phyloP scores from a whole-genome alignment of 2,888 invertebrate genomes.

The Onchidella celtica region DNA sequence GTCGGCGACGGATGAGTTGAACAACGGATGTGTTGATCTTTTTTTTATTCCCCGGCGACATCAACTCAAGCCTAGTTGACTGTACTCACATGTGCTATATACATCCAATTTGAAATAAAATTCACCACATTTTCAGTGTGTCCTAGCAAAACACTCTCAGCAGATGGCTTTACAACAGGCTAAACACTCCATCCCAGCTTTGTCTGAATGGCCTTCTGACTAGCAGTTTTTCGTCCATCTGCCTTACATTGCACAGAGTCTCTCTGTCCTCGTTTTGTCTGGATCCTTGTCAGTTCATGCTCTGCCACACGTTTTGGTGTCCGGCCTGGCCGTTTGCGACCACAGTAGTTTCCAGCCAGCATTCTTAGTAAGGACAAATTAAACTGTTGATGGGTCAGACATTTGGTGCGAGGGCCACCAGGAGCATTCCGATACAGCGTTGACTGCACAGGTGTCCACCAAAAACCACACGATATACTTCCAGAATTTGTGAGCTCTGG shows the following conservation, averaged over 20 bases:
- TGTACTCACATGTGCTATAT: neutral
- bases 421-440: constrained; percentile 14
- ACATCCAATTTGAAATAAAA: neutral
- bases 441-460: neutral
- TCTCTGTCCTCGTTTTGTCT: neutral
- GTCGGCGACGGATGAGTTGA: too few species aligned
- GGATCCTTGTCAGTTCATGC: constrained; percentile 13
- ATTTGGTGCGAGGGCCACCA: constrained; percentile 1
- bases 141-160: neutral
- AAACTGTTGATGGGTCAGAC: constrained; percentile 24
- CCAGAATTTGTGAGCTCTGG: constrained; percentile 18
- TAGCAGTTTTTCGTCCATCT: neutral
- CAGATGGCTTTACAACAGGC: neutral
- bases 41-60: too few species aligned
- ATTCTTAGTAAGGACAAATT: neutral
- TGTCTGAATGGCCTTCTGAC: neutral
- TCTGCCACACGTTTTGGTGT: neutral
- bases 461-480: constrained; percentile 23
- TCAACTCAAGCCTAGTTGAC: too few species aligned
- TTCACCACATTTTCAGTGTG: neutral
- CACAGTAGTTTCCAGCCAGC: neutral
- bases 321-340: neutral
- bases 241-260: constrained; percentile 13
- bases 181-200: neutral
- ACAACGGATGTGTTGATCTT: too few species aligned